Conservation (phyloP, 2,797 vertebrate genomes). For the Octomys mimax region DNA sequence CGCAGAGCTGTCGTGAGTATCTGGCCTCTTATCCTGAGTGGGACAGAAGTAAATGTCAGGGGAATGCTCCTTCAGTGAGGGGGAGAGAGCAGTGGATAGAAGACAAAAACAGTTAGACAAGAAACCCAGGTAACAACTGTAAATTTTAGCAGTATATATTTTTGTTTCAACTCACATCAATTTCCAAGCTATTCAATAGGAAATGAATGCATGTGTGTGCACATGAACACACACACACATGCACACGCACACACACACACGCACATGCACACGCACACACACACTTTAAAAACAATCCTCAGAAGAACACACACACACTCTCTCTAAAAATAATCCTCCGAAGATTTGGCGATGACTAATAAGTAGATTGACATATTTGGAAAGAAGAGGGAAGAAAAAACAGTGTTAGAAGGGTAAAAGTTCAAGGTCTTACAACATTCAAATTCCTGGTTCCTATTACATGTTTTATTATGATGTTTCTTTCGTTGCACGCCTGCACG, state of each 20-base stretch:
- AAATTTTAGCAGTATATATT: not conserved
- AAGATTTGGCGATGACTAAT: conserved; percentile 58
- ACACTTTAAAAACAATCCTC: not conserved
- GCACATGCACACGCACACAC: not conserved
- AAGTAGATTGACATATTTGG: conserved; percentile 52
- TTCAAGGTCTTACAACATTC: conserved; percentile 81
- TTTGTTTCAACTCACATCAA: not conserved
- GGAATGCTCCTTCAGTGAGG: not conserved
- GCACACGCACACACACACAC: too few species aligned
- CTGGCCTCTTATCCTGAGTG: not conserved
- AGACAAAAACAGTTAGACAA: not conserved
- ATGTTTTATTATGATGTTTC: conserved; percentile 84
- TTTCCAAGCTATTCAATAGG: not conserved
- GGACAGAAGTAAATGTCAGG: not conserved
- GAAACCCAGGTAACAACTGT: not conserved
- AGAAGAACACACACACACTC: too few species aligned
- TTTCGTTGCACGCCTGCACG: conserved; percentile 75
- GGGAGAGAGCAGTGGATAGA: not conserved
- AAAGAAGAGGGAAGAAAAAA: conserved; percentile 20
- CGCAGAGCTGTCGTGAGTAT: not conserved
- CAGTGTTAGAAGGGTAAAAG: conserved; percentile 81
- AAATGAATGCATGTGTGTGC: not conserved
- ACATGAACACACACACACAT: not conserved
- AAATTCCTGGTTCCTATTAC: conserved; percentile 85
- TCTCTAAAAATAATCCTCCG: not conserved